These are phyloP conservation scores for Oncorhynchus masou DNA, from an alignment of 2,113 vertebrate genomes.

Conservation along the genomic window DNA sequence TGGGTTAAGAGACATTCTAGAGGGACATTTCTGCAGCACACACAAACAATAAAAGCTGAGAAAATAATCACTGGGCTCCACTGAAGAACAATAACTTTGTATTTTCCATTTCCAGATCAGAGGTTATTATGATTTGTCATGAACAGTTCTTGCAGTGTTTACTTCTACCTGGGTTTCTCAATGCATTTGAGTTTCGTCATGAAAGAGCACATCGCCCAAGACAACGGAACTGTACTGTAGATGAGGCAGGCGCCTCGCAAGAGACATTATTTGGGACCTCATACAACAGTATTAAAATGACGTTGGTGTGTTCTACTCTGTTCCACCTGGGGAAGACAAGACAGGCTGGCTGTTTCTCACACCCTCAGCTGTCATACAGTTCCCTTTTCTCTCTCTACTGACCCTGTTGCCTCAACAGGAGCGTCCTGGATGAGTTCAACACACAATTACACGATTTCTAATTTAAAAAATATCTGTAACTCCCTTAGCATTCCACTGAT, in stretches of 20 bases:
- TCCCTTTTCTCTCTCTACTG: neutral
- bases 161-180: neutral
- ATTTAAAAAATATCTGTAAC: no score
- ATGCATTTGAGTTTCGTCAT: neutral
- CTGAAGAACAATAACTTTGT: neutral
- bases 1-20: no score
- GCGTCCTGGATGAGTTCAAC: no score
- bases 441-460: no score
- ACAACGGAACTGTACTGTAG: neutral
- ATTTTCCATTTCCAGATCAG: slow-evolving; percentile 1
- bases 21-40: neutral
- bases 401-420: no score
- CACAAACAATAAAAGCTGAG: neutral
- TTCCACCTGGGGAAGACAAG: neutral
- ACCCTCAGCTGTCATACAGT: neutral
- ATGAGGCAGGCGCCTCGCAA: neutral
- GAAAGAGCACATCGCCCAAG: neutral
- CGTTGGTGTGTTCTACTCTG: neutral
- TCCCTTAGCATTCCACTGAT: no score
- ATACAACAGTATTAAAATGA: neutral
- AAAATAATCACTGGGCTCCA: neutral
- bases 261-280: slow-evolving; percentile 2
- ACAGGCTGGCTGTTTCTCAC: neutral
- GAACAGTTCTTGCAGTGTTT: no score
- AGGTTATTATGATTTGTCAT: neutral